Base-by-base conservation (phyloP, 1,140 invertebrate genomes). In the Campodea augens region DNA sequence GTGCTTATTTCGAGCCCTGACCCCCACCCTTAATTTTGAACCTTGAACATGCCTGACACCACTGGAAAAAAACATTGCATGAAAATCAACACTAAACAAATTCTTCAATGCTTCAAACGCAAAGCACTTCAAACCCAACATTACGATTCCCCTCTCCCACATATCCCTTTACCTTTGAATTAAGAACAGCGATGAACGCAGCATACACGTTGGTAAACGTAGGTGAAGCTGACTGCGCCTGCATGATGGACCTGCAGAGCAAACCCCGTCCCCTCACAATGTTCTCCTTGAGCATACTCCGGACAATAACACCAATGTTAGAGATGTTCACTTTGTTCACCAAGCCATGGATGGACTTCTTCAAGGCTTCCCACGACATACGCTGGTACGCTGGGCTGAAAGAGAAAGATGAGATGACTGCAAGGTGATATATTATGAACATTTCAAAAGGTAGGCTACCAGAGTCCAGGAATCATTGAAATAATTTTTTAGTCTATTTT, bases 121-220 rank as follows among this genome's bases (percentile, higher is more conserved):
- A n/a, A n/a, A n/a, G n/a, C n/a, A n/a, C n/a, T n/a, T n/a, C n/a
- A n/a, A n/a, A n/a, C n/a, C n/a, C n/a, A n/a, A n/a, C n/a, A n/a
- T n/a, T n/a, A n/a, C n/a, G n/a, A n/a, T n/a, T n/a, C n/a, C n/a
- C n/a, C n/a, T n/a, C n/a, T n/a, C n/a, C n/a, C n/a, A n/a, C n/a
- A n/a, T n/a, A n/a, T n/a, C n/a, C n/a, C n/a, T 46, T 50, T 59
- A 74, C 72, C 60, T 95, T 96, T 0, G 89, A 89, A 63, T 99
- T 99, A 12, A 98, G 84, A 18, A 98, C 80, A 21, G 91, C 71
- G 4, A 91, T 81, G 2, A 99, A 60, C 5, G 90, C 90, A 15
- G 93, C 88, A 65, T 96, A 98, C 1, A 98, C 91, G 59, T 96
- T 80, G 0, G 95, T 98, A 56, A 98, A 99, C 0, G 90, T 96